Conservation (phyloP, 2,113 vertebrate species). For the Amia ocellicauda region DNA sequence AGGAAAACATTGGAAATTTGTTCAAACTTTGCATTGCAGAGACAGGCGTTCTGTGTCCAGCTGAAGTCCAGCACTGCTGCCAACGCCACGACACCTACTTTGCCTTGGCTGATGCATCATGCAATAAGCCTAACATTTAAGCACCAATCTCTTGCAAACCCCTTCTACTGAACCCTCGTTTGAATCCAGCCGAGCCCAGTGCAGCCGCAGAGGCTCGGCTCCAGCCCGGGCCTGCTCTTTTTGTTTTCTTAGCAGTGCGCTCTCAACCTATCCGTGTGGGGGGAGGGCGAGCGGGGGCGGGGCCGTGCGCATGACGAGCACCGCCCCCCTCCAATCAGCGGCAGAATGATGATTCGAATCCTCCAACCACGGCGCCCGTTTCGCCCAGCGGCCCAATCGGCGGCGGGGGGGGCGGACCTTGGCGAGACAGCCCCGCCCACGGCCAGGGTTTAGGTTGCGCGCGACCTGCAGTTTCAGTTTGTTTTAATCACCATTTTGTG, state of each 20-base stretch:
- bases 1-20: too few relatives aligned
- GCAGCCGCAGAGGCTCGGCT: conserved; percentile 26
- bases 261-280: conserved; percentile 56
- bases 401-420: conserved; percentile 40
- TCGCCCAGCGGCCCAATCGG: conserved; percentile 36
- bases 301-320: conserved; percentile 34
- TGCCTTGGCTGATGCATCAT: too few relatives aligned
- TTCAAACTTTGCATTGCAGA: too few relatives aligned
- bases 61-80: too few relatives aligned
- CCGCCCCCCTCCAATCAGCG: conserved; percentile 22
- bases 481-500: conserved; percentile 82
- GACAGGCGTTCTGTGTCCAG: too few relatives aligned
- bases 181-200: conserved; percentile 36
- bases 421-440: conserved; percentile 35
- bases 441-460: conserved; percentile 63
- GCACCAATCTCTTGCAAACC: not conserved
- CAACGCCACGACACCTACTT: too few relatives aligned
- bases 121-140: too few relatives aligned
- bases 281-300: conserved; percentile 47
- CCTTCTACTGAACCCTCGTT: conserved; percentile 24
- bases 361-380: conserved; percentile 36
- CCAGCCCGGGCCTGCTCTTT: conserved; percentile 60
- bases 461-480: conserved; percentile 77
- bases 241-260: conserved; percentile 63
- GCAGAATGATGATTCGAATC: conserved; percentile 41